Evolutionary conservation across 2,888 invertebrate species (phyloP).

Genomic region (Nemotelus nigrinus): DNA sequence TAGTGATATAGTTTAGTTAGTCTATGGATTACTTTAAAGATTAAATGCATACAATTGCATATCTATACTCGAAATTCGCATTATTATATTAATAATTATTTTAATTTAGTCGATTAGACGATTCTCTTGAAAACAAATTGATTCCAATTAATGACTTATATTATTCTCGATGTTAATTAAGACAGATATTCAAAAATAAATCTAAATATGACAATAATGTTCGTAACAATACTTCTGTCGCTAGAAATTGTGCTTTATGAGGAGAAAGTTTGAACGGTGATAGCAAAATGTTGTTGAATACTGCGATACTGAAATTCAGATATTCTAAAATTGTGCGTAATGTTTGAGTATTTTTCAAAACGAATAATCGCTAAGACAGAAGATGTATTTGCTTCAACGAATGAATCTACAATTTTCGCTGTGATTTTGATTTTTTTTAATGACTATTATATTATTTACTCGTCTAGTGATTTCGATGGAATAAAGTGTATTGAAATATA

Average conservation of each 20-base stretch:
- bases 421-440: slow-evolving; percentile 41
- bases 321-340: too few species aligned
- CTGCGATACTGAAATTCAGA: too few species aligned
- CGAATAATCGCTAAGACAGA: slow-evolving; percentile 1
- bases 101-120: slow-evolving; percentile 19
- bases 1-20: slow-evolving; percentile 20
- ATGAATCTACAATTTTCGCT: slow-evolving; percentile 41
- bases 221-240: slow-evolving; percentile 10
- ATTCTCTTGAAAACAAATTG: slow-evolving; percentile 24
- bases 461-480: slow-evolving; percentile 9
- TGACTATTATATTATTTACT: slow-evolving; percentile 26
- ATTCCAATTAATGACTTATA: slow-evolving; percentile 1
- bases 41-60: slow-evolving; percentile 15
- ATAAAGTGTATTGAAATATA: not conserved
- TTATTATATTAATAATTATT: slow-evolving; percentile 39
- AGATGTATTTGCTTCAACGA: slow-evolving; percentile 12
- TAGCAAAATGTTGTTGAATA: not conserved
- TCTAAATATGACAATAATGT: slow-evolving; percentile 28
- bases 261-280: slow-evolving; percentile 4
- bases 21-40: not conserved
- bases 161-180: slow-evolving; percentile 8
- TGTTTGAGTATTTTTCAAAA: too few species aligned
- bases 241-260: not conserved
- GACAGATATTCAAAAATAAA: slow-evolving; percentile 4
- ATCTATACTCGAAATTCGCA: slow-evolving; percentile 25